These are phyloP conservation scores for Nothoprocta perdicaria DNA, from an alignment of 2,113 vertebrate genomes.

Conservation along the genomic window DNA sequence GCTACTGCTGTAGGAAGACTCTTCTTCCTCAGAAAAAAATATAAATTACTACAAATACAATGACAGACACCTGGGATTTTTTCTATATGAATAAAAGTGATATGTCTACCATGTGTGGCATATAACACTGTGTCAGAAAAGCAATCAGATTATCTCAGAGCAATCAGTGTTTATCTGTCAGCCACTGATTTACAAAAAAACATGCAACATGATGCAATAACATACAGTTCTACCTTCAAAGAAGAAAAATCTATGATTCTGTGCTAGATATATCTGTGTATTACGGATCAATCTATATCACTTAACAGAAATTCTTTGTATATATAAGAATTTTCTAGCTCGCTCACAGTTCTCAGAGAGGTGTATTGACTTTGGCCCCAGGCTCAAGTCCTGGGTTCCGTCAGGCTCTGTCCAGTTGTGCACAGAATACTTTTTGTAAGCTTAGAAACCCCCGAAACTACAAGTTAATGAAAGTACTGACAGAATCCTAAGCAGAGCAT, in stretches of 20 bases:
- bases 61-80: background rate
- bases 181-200: background rate
- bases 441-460: slow-evolving; percentile 33
- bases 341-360: background rate
- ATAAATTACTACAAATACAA: background rate
- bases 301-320: background rate
- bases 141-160: background rate
- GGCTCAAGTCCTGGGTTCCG: background rate
- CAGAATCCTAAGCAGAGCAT: background rate
- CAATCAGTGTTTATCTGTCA: background rate
- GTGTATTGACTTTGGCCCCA: background rate
- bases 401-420: background rate
- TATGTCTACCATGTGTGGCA: background rate
- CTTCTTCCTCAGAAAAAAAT: background rate
- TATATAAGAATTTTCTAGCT: background rate
- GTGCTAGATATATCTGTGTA: background rate
- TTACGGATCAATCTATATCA: background rate
- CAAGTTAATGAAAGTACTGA: slow-evolving; percentile 46
- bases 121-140: background rate
- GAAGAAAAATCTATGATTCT: background rate
- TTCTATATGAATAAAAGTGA: background rate
- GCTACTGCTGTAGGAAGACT: background rate
- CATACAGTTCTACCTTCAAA: background rate
- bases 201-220: background rate
- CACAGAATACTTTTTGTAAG: background rate